phyloP scores from a whole-genome alignment of 2,797 vertebrate species.

The Pseudochromis fuscus region DNA sequence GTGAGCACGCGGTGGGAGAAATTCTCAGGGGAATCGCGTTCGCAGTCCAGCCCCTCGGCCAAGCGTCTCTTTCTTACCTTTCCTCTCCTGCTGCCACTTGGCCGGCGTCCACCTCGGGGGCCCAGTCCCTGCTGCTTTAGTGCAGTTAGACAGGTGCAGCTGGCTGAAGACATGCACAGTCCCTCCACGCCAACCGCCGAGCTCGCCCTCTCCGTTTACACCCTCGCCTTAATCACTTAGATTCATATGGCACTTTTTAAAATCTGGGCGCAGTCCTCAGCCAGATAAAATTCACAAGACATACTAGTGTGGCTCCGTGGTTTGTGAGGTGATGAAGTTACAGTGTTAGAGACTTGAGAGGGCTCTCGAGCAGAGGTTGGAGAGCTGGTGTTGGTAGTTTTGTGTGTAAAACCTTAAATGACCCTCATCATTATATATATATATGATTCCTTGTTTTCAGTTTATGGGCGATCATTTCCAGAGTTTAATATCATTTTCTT shows the following conservation, averaged over 20 bases:
- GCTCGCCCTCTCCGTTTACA: conserved; percentile 77
- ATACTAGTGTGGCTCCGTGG: conserved; percentile 41
- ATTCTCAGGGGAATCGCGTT: conserved; percentile 80
- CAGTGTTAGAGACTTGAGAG: conserved; percentile 36
- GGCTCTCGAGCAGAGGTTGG: conserved; percentile 33
- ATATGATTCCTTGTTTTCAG: not conserved
- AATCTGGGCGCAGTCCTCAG: conserved; percentile 55
- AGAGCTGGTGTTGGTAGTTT: conserved; percentile 2
- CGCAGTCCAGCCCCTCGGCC: conserved; percentile 37
- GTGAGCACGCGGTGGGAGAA: conserved; percentile 54
- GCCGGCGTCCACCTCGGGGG: conserved; percentile 73
- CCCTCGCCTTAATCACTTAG: conserved; percentile 64
- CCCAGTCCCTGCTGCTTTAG: conserved; percentile 61
- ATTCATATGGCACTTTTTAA: conserved; percentile 60
- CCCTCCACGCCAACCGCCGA: conserved; percentile 50
- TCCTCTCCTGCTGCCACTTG: conserved; percentile 67
- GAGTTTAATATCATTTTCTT: not conserved
- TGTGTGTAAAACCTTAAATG: conserved; percentile 35
- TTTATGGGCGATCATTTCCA: not conserved
- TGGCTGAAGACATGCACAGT: conserved; percentile 59
- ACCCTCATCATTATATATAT: conserved; percentile 19
- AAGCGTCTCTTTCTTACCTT: conserved; percentile 62
- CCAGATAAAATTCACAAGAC: conserved; percentile 64
- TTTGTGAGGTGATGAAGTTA: conserved; percentile 73
- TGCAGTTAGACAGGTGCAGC: conserved; percentile 79